Percentiles rank a stretch among this genome's conserved stretches.
Conservation (phyloP, 2,888 invertebrate genomes). For the Spisula solida region DNA sequence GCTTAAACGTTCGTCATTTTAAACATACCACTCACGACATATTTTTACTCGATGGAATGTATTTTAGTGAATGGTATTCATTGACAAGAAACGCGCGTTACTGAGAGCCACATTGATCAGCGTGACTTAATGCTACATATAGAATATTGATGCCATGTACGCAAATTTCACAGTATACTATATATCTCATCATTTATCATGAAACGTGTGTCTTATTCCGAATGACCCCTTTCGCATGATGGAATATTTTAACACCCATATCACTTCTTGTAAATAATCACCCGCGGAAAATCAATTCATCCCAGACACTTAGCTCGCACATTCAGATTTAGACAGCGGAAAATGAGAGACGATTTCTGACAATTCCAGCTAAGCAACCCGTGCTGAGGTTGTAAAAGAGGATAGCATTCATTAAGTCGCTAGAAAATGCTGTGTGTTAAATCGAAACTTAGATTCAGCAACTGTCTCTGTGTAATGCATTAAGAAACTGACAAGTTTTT, state of each 20-base stretch:
- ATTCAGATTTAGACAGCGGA: background rate
- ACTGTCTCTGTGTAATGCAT: background rate
- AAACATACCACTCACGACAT: no score
- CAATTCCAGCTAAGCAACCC: background rate
- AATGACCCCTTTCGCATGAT: background rate
- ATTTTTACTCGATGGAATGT: no score
- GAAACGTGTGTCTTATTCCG: background rate
- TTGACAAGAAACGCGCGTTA: no score
- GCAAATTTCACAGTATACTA: background rate
- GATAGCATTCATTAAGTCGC: background rate
- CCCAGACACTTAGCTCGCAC: conserved; percentile 1
- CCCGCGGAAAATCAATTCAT: conserved; percentile 23
- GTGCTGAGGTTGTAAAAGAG: background rate
- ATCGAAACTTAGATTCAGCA: background rate
- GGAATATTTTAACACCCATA: background rate
- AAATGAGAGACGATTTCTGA: conserved; percentile 1
- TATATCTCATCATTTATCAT: background rate
- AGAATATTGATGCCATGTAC: no score
- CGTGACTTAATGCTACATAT: no score
- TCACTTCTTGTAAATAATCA: conserved; percentile 6
- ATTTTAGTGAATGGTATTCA: no score
- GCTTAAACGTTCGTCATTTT: no score
- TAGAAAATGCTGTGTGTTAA: background rate
- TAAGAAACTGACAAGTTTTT: background rate
- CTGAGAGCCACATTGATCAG: no score